phyloP scores from a whole-genome alignment of 1,140 invertebrate genomes.

The Drosophila baimaii region DNA sequence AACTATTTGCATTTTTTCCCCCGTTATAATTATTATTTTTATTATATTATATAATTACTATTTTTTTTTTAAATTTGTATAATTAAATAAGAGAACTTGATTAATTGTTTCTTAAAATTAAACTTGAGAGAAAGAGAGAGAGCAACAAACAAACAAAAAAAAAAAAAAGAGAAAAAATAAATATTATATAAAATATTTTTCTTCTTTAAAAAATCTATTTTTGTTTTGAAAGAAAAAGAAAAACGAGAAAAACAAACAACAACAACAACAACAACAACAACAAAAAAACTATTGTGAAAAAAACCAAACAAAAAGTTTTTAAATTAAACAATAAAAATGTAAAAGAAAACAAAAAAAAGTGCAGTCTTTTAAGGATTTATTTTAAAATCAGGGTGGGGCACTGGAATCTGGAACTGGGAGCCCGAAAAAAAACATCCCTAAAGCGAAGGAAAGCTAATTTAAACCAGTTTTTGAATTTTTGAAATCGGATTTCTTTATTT shows the following conservation, averaged over 20 bases:
- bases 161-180: conserved; percentile 62
- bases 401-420: not conserved
- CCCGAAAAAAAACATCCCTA: not conserved
- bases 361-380: not conserved
- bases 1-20: conserved; percentile 75
- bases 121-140: conserved; percentile 69
- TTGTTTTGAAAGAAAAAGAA: conserved; percentile 67
- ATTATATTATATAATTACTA: conserved; percentile 82
- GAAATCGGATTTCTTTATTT: no score
- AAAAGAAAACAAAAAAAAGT: conserved; percentile 65
- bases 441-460: no score
- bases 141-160: conserved; percentile 55
- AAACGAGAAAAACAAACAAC: conserved; percentile 39
- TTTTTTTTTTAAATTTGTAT: conserved; percentile 80
- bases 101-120: conserved; percentile 77
- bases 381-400: not conserved
- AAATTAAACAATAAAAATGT: conserved; percentile 81
- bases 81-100: conserved; percentile 80
- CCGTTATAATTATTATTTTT: conserved; percentile 80
- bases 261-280: conserved; percentile 34
- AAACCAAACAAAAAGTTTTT: conserved; percentile 80
- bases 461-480: no score
- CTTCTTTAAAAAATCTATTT: conserved; percentile 68
- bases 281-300: conserved; percentile 76
- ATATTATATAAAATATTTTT: conserved; percentile 78